phyloP scores from a whole-genome alignment of 2,797 vertebrate genomes.

The Margarornis squamiger region DNA sequence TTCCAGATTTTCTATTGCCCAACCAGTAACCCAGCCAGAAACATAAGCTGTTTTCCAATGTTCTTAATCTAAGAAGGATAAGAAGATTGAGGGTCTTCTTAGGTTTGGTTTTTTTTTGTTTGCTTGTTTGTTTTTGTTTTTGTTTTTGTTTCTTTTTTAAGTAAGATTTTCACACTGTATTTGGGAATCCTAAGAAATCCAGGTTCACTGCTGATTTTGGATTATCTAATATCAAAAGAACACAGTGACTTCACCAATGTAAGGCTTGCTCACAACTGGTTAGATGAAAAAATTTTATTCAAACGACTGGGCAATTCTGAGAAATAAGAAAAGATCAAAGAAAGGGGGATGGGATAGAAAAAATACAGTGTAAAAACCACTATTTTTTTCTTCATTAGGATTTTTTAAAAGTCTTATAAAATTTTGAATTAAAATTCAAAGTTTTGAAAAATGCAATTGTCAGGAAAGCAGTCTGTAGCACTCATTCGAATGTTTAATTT shows the following conservation, averaged over 20 bases:
- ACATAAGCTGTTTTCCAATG: neutral
- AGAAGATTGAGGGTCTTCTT: neutral
- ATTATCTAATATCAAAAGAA: neutral
- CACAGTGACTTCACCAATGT: neutral
- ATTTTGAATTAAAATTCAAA: neutral
- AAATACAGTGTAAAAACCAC: neutral
- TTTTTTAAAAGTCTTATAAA: neutral
- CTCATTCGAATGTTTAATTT: neutral
- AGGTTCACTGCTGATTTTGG: neutral
- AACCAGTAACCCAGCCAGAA: neutral
- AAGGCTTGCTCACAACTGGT: neutral
- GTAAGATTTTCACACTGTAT: neutral
- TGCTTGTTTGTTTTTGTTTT: no score
- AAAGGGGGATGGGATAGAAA: neutral
- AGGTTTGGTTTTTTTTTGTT: neutral
- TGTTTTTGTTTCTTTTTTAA: neutral
- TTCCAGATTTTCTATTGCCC: neutral
- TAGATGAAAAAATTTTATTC: neutral
- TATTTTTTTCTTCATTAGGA: neutral
- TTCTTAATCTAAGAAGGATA: neutral
- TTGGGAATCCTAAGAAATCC: neutral
- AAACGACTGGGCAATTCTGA: neutral
- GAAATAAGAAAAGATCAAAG: neutral
- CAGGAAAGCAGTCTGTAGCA: neutral
- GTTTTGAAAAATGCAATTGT: neutral